phyloP scores from a whole-genome alignment of 2,113 vertebrate genomes.

The Cervus canadensis region DNA sequence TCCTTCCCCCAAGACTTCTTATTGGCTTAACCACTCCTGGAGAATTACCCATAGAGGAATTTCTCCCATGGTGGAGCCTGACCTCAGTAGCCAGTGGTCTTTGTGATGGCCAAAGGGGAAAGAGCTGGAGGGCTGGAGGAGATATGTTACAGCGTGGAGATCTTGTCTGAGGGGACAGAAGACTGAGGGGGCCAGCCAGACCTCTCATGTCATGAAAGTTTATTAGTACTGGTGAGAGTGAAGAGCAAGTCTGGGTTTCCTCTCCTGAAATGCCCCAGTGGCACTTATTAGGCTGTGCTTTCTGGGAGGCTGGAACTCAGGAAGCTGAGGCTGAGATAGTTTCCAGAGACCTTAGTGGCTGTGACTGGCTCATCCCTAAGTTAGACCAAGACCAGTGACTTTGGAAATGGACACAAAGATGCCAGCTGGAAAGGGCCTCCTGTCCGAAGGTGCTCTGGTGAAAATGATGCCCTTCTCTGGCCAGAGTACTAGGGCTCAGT shows the following conservation, averaged over 20 bases:
- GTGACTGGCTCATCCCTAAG: background rate
- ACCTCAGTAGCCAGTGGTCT: background rate
- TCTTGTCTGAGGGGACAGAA: background rate
- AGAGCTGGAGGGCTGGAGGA: background rate
- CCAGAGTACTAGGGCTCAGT: background rate
- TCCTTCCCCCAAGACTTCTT: constrained; percentile 38
- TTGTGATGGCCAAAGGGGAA: background rate
- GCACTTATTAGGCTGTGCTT: background rate
- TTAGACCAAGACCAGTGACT: constrained; percentile 15
- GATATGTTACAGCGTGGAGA: background rate
- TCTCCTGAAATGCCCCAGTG: background rate
- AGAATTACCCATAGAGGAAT: background rate
- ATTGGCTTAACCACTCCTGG: background rate
- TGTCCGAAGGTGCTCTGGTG: background rate
- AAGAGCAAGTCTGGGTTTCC: background rate
- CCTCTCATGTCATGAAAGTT: background rate
- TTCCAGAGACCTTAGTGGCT: constrained; percentile 15
- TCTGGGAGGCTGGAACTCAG: background rate
- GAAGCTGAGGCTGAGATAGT: background rate
- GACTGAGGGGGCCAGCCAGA: background rate
- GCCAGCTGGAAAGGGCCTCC: background rate
- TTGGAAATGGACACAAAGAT: background rate
- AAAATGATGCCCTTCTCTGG: background rate
- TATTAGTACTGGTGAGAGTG: background rate
- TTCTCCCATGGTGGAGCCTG: background rate